A percentile compares a stretch with the other conserved stretches of the same genome.
Conservation (phyloP, 1,140 invertebrate species). For the Leptinotarsa defecta region DNA sequence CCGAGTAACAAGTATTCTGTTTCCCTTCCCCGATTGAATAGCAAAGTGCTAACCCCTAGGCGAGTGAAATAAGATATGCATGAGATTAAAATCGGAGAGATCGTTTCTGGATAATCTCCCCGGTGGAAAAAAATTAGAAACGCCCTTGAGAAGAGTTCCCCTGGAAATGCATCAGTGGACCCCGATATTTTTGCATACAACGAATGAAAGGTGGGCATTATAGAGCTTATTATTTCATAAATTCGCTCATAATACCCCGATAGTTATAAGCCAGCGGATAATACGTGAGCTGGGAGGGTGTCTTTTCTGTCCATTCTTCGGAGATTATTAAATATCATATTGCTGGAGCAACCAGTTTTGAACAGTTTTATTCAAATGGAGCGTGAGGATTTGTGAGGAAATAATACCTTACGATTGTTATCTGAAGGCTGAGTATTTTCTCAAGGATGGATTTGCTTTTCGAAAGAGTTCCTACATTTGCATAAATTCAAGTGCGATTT, state of each 20-base stretch:
- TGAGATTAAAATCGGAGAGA: constrained; percentile 33
- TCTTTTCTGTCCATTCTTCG: not conserved
- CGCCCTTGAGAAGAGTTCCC: constrained; percentile 21
- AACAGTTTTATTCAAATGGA: constrained; percentile 20
- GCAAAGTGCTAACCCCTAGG: constrained; percentile 17
- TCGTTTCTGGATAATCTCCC: constrained; percentile 17
- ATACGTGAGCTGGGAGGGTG: not conserved
- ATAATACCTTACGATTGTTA: not conserved
- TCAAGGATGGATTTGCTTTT: no score
- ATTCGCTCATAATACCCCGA: constrained; percentile 23
- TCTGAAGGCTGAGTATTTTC: not conserved
- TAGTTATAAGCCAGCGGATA: constrained; percentile 2
- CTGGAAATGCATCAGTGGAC: constrained; percentile 13
- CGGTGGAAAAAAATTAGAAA: not conserved
- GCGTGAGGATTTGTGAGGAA: constrained; percentile 8
- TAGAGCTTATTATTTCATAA: constrained; percentile 33
- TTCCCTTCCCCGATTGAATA: constrained; percentile 14
- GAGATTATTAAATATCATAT: constrained; percentile 25
- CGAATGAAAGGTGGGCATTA: constrained; percentile 13
- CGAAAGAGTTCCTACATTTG: no score
- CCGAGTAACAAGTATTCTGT: constrained; percentile 1
- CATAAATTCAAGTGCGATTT: no score
- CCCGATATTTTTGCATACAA: constrained; percentile 24
- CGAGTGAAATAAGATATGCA: constrained; percentile 41
- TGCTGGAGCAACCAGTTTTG: constrained; percentile 2